phyloP scores from a whole-genome alignment of 2,797 vertebrate species.

The Sebastiscus tertius region DNA sequence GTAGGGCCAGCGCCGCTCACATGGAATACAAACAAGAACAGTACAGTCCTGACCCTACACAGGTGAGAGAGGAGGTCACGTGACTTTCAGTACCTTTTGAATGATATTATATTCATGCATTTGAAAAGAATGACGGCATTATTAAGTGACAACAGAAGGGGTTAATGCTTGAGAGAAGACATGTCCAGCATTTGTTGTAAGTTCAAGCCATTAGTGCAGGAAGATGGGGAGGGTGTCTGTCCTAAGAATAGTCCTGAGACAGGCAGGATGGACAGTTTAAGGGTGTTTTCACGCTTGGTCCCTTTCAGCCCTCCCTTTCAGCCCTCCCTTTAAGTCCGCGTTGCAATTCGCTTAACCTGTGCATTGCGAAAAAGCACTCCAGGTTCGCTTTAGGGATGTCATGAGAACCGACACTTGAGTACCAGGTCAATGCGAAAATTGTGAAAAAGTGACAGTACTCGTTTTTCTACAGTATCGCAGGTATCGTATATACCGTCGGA shows the following conservation, averaged over 20 bases:
- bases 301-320: no score
- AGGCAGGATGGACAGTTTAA: not conserved
- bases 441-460: fast-evolving
- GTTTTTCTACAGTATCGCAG: not conserved
- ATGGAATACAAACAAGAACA: constrained; percentile 71
- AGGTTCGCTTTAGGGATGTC: no score
- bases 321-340: no score
- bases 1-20: constrained; percentile 61
- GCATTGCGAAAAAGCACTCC: no score
- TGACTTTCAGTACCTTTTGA: constrained; percentile 9
- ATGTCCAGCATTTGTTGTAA: not conserved
- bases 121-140: not conserved
- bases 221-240: no score
- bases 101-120: constrained; percentile 6
- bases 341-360: not conserved
- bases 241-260: not conserved
- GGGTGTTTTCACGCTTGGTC: no score
- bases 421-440: not conserved
- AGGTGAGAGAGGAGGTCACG: constrained; percentile 7
- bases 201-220: not conserved
- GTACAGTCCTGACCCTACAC: constrained; percentile 16
- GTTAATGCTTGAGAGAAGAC: not conserved
- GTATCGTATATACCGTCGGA: no score
- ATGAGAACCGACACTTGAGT: no score
- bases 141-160: not conserved